A percentile compares a stretch with the other conserved stretches of the same genome.
phyloP scores from a whole-genome alignment of 2,888 invertebrate species.

The Andrena bucephala region DNA sequence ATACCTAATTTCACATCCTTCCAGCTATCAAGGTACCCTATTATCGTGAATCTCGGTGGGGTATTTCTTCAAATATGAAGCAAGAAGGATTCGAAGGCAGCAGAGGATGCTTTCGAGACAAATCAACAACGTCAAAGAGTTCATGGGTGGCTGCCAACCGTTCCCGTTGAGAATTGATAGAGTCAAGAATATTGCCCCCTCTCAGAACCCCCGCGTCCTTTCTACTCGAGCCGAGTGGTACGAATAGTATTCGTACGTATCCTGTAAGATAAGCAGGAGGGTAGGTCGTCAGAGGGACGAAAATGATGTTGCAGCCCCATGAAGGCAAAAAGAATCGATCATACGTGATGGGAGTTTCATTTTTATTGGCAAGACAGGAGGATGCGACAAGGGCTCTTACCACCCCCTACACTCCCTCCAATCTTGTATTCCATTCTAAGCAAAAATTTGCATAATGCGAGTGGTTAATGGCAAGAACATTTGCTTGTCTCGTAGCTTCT shows the following conservation, averaged over 20 bases:
- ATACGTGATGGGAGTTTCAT: conserved; percentile 82
- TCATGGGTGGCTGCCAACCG: conserved; percentile 63
- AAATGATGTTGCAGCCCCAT: conserved; percentile 70
- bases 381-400: conserved; percentile 67
- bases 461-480: background rate
- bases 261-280: conserved; percentile 63
- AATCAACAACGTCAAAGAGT: conserved; percentile 67
- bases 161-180: conserved; percentile 78
- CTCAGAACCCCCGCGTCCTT: conserved; percentile 25
- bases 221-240: conserved; percentile 48
- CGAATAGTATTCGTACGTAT: conserved; percentile 67
- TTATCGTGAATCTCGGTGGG: background rate
- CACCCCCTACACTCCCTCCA: conserved; percentile 6
- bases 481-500: background rate
- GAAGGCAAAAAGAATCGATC: conserved; percentile 80
- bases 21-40: background rate
- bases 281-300: conserved; percentile 61
- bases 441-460: conserved; percentile 51
- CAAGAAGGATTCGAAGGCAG: conserved; percentile 10
- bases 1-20: background rate
- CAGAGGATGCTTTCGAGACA: conserved; percentile 52
- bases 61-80: conserved; percentile 26
- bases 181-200: conserved; percentile 77
- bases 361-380: conserved; percentile 80
- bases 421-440: conserved; percentile 39